Base-by-base conservation (phyloP, 2,888 invertebrate species). In the Syrista parreyssii region DNA sequence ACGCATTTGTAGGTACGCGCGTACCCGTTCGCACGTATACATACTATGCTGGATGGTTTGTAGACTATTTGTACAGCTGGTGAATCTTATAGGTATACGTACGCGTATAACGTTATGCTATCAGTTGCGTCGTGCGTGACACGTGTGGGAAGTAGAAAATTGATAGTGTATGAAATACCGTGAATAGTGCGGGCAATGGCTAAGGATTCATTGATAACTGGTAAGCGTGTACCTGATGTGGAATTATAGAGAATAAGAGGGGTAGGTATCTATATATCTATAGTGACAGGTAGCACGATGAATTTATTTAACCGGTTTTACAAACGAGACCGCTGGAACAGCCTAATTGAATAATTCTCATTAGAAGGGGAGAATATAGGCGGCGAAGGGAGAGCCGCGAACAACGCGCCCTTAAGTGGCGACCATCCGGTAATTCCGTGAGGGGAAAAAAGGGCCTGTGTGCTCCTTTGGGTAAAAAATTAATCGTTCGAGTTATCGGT, bases 311-410 rank as follows among this genome's bases (percentile, higher is more conserved):
- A 77, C 77, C 77, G 69, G 77, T 77, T 77, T 40, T 30, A 36
- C 35, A 32, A 68, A 68, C 68, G 35, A 15, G 55, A 55, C 55
- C 23, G 55, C 23, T 23, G 9, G 55, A 55, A 55, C 40, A 55
- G 40, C 75, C 75, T 68, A 75, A 82, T 82, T 79, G 79, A 82
- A 81, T 80, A 79, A 82, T 82, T 73, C 77, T 76, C 78, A 69
- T 75, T 73, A 74, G 75, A 55, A 23, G 55, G 55, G 55, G 55
- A 55, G 55, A 55, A 55, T 55, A 55, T 55, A 55, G 55, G 23
- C 55, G 55, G 23, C 23, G 55, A 23, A 9, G 15, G 55, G 9
- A 55, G 55, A 55, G 55, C 55, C 23, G 55, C 55, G 55, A 55
- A 55, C 55, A 55, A 55, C 55, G 55, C 55, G 23, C 55, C 55